phyloP scores from a whole-genome alignment of 2,797 vertebrate genomes.

The Crocodylus rhombifer region DNA sequence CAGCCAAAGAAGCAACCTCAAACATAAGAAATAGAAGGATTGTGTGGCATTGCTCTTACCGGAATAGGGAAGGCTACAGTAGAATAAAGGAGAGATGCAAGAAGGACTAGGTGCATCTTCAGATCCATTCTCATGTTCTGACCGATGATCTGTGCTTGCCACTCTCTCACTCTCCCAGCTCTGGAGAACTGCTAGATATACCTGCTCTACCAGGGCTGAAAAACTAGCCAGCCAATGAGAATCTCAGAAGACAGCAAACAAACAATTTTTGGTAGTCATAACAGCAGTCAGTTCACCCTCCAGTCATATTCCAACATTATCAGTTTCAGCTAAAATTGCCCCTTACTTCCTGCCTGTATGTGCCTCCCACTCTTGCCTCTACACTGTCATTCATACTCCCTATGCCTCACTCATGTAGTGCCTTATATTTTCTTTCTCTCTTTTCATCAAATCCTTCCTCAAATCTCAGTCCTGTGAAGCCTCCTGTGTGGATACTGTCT shows the following conservation, averaged over 20 bases:
- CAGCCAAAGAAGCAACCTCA: neutral
- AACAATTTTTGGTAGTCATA: neutral
- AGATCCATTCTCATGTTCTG: neutral
- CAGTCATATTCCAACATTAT: neutral
- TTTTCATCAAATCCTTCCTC: neutral
- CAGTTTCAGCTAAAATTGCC: neutral
- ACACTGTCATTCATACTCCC: neutral
- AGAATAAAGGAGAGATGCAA: neutral
- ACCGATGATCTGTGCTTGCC: rapidly evolving
- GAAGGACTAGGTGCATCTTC: neutral
- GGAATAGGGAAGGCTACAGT: conserved; percentile 41
- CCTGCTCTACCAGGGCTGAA: conserved; percentile 18
- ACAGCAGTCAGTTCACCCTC: conserved; percentile 16
- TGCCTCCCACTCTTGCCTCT: neutral
- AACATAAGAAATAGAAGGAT: rapidly evolving
- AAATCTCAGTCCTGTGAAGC: neutral
- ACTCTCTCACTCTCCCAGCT: rapidly evolving
- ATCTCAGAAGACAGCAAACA: neutral
- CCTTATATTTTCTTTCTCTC: neutral
- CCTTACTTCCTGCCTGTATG: neutral
- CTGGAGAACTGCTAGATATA: conserved; percentile 43
- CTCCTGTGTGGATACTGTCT: neutral
- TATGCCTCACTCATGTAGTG: neutral
- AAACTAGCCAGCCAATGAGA: conserved; percentile 51
- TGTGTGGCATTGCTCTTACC: conserved; percentile 39